Percentiles rank a stretch among this genome's conserved stretches.
These are phyloP conservation scores for Chouioia cunea DNA, from an alignment of 2,888 invertebrate genomes.

Conservation along the genomic window DNA sequence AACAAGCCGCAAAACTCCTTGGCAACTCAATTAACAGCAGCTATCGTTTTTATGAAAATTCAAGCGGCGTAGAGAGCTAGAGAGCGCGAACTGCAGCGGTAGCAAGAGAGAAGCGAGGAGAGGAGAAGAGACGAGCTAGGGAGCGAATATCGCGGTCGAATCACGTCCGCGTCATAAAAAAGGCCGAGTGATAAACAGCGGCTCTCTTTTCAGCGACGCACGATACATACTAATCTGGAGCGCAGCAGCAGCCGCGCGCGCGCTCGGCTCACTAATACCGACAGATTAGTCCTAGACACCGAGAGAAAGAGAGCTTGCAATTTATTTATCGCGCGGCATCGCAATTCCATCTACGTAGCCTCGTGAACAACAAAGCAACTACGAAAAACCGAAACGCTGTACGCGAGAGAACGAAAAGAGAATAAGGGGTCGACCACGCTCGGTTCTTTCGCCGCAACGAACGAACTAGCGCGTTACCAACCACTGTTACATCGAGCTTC, in stretches of 20 bases:
- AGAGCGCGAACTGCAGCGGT: not conserved
- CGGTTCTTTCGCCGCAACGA: too few relatives aligned
- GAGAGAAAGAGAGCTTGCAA: constrained; percentile 1
- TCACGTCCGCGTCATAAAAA: constrained; percentile 45
- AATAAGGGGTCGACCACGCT: too few relatives aligned
- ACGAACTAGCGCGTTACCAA: too few relatives aligned
- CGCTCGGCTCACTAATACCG: constrained; percentile 30
- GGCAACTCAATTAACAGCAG: constrained; percentile 35
- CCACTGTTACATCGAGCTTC: too few relatives aligned
- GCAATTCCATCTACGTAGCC: not conserved
- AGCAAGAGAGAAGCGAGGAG: not conserved
- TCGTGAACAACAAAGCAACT: too few relatives aligned
- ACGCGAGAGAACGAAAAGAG: too few relatives aligned
- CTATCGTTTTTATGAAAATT: constrained; percentile 29
- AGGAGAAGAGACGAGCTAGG: too few relatives aligned
- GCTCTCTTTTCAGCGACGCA: constrained; percentile 42
- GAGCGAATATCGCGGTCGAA: constrained; percentile 33
- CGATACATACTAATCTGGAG: constrained; percentile 45
- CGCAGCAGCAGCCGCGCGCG: not conserved
- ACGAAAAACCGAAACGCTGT: too few relatives aligned
- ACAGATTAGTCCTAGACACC: constrained; percentile 45
- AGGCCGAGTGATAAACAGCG: constrained; percentile 44
- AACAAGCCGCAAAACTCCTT: not conserved
- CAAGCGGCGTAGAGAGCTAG: not conserved
- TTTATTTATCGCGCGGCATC: constrained; percentile 4